Evolutionary conservation across 2,113 vertebrate species (phyloP), one percentile per base, ranked within the genome.

Genomic region (Hymenochirus boettgeri): DNA sequence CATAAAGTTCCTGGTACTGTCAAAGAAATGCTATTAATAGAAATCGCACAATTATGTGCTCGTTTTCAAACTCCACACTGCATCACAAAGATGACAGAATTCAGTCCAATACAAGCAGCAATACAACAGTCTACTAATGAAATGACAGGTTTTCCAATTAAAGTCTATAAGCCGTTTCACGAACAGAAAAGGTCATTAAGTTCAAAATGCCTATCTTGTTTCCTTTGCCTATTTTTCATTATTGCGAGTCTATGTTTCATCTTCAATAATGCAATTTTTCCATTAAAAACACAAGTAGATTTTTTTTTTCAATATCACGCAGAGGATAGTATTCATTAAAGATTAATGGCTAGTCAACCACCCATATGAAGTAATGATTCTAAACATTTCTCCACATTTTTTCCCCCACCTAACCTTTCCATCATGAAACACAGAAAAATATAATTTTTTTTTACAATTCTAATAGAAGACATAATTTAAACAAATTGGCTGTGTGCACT

Each of bases 131-230:
- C 57, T 42, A 47, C 64, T 67, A 67, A 67, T 67, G 64, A 59
- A 67, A 67, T 29, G 64, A 67, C 64, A 52, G 56, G 46, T 67
- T 67, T 67, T 67, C 64, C 56, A 67, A 67, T 67, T 67, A 67
- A 67, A 67, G 56, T 67, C 56, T 67, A 67, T 67, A 67, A 67
- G 56, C 46, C 64, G 52, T 52, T 59, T 67, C 56, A 53, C 23
- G 64, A 67, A 52, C 56, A 58, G 56, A 31, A 58, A 67, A 67
- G 64, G 64, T 58, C 64, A 59, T 67, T 67, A 52, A 67, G 64
- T 67, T 23, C 24, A 42, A 59, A 67, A 23, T 67, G 56, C 46
- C 56, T 29, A 29, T 59, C 64, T 67, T 67, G 64, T 67, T 67
- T 59, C 59, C 64, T 22, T 52, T 52, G 55, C 22, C 55, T 67